Evolutionary conservation across 2,113 vertebrate species (phyloP).

Genomic region (Chloropsis hardwickii): DNA sequence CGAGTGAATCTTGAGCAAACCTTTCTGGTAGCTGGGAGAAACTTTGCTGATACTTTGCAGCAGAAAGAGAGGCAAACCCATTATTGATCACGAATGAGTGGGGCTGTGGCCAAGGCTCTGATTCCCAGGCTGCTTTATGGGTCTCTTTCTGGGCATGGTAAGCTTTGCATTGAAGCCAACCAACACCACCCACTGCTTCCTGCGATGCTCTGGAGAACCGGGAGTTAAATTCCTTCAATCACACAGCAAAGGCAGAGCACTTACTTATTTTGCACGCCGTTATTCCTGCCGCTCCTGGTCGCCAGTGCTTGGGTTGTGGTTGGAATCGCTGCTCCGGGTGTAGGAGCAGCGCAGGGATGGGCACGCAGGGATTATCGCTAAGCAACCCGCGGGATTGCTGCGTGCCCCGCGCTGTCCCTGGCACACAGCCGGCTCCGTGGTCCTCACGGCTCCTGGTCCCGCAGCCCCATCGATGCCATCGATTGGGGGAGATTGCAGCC

Average conservation of each 20-base stretch:
- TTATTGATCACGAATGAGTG: not conserved
- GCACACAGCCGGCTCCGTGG: not conserved
- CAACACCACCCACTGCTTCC: not conserved
- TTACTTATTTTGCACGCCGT: not conserved
- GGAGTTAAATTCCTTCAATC: not conserved
- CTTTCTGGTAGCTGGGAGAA: not conserved
- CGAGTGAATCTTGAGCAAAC: not conserved
- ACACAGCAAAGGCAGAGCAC: not conserved
- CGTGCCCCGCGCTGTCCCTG: not conserved
- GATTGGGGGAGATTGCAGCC: not conserved
- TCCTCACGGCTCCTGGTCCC: not conserved
- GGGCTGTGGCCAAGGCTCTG: not conserved
- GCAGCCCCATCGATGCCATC: not conserved
- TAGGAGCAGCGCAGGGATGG: not conserved
- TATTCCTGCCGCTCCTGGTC: not conserved
- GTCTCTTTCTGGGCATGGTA: not conserved
- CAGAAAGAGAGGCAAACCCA: not conserved
- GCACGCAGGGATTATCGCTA: not conserved
- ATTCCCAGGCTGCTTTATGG: not conserved
- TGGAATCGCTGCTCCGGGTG: not conserved
- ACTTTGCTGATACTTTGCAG: not conserved
- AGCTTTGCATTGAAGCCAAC: not conserved
- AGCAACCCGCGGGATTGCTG: not conserved
- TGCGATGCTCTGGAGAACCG: accelerated
- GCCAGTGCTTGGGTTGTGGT: not conserved